Evolutionary conservation across 2,888 invertebrate genomes (phyloP).

Genomic region (Drosophila atripex): DNA sequence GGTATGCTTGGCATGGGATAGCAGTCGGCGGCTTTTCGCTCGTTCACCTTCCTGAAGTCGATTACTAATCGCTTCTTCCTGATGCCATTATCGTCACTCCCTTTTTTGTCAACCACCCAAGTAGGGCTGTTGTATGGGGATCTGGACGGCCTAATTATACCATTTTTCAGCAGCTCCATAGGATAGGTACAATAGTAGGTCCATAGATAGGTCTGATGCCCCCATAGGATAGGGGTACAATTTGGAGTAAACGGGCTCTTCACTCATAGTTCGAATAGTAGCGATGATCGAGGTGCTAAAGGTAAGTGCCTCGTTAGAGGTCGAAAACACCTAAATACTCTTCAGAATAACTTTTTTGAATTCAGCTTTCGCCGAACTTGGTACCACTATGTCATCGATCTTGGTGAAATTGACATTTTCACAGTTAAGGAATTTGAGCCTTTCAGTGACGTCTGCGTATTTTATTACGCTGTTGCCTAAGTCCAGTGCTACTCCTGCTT

Average conservation of each 20-base stretch:
- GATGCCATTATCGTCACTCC: conserved; percentile 3
- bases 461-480: neutral
- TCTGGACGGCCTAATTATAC: conserved; percentile 4
- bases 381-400: no score
- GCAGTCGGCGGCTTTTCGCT: conserved; percentile 77
- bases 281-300: neutral
- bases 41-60: conserved; percentile 81
- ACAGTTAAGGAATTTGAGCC: no score
- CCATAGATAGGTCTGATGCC: conserved; percentile 1
- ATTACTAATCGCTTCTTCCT: conserved; percentile 58
- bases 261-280: neutral
- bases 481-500: no score
- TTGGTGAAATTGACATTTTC: no score
- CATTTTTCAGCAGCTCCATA: conserved; percentile 2
- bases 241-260: conserved; percentile 1
- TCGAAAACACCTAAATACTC: no score
- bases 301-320: no score
- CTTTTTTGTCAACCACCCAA: conserved; percentile 12
- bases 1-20: no score
- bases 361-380: no score
- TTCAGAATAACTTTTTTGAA: no score
- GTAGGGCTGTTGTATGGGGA: conserved; percentile 11
- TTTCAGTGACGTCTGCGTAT: no score
- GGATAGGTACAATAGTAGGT: no score
- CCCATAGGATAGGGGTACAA: conserved; percentile 10